phyloP scores from a whole-genome alignment of 2,888 invertebrate genomes.

The Autographa pulchrina region DNA sequence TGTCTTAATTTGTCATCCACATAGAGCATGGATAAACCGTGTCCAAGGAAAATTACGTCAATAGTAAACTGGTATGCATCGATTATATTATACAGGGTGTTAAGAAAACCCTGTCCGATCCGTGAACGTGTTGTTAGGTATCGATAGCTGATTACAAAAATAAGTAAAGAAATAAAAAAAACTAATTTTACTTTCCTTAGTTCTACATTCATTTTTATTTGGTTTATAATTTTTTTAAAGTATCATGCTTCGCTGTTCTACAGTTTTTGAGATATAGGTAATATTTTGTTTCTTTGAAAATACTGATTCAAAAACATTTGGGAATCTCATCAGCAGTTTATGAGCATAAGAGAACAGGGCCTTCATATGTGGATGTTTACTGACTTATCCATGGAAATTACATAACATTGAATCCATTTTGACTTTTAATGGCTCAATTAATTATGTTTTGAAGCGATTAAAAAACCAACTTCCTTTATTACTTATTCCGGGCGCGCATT shows the following conservation, averaged over 20 bases:
- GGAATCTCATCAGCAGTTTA: neutral
- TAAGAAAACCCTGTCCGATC: too few species aligned
- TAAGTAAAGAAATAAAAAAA: too few species aligned
- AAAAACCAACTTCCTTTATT: neutral
- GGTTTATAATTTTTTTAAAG: too few species aligned
- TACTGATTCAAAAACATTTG: too few species aligned
- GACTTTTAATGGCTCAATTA: neutral
- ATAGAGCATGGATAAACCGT: neutral
- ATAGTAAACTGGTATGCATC: neutral
- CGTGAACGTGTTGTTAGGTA: too few species aligned
- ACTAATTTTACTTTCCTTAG: too few species aligned
- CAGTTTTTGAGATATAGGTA: too few species aligned
- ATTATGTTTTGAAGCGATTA: neutral
- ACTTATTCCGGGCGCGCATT: neutral
- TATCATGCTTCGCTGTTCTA: too few species aligned
- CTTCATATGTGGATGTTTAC: neutral
- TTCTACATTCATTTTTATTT: too few species aligned
- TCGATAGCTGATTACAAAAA: too few species aligned
- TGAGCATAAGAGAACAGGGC: neutral
- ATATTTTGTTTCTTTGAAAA: too few species aligned
- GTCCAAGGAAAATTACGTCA: constrained; percentile 4
- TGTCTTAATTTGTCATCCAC: neutral
- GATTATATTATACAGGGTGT: too few species aligned
- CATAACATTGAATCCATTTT: neutral
- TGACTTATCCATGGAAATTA: neutral